Percentiles rank a stretch among this genome's conserved stretches.
These are phyloP conservation scores for Paramisgurnus dabryanus DNA, from an alignment of 2,113 vertebrate species.

Conservation along the genomic window DNA sequence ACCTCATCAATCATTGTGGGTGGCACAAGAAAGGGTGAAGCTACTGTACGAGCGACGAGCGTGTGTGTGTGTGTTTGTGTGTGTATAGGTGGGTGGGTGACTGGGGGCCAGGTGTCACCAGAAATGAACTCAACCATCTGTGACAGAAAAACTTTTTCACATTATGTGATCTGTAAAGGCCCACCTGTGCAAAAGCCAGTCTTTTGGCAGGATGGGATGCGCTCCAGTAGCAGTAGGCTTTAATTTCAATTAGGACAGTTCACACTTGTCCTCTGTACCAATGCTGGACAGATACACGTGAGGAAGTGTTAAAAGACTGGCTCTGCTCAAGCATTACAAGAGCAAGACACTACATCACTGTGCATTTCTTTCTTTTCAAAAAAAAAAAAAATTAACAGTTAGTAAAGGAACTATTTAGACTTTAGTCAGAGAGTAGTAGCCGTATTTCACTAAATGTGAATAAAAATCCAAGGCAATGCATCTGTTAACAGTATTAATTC, in stretches of 20 bases:
- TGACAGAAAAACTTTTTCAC: conserved; percentile 45
- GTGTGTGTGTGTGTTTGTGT: neutral
- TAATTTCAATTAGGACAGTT: conserved; percentile 37
- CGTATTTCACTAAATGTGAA: neutral
- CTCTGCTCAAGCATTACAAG: neutral
- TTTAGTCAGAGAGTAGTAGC: neutral
- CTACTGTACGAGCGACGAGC: neutral
- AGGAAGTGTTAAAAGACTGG: conserved; percentile 9
- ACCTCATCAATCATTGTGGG: conserved; percentile 48
- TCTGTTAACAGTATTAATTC: neutral
- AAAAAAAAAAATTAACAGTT: neutral
- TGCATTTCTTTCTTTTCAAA: neutral
- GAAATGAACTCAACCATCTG: conserved; percentile 53
- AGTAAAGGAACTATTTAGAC: neutral
- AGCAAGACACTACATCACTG: neutral
- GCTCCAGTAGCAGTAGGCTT: conserved; percentile 25
- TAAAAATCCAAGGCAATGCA: neutral
- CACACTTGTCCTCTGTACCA: conserved; percentile 18
- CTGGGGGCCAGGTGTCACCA: conserved; percentile 45
- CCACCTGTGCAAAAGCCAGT: conserved; percentile 42
- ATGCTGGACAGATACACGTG: neutral
- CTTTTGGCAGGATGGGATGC: conserved; percentile 12
- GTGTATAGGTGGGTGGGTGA: conserved; percentile 32
- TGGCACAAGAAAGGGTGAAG: conserved; percentile 29
- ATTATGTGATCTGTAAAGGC: conserved; percentile 42